These are phyloP conservation scores for Tanytarsus gracilentus DNA, from an alignment of 2,888 invertebrate genomes.

Conservation along the genomic window DNA sequence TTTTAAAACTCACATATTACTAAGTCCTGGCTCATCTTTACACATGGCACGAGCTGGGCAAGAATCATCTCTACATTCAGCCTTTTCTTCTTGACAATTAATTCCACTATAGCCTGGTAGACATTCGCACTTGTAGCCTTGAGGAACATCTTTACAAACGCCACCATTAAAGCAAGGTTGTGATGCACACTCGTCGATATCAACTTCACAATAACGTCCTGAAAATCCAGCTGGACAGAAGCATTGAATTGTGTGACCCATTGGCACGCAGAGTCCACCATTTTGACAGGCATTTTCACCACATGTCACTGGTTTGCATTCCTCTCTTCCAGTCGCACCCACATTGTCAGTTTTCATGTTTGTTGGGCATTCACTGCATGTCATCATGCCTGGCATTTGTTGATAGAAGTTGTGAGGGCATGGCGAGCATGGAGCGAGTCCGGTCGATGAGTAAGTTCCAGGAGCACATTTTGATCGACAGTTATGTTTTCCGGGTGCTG, in stretches of 20 bases:
- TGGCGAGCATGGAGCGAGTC: slow-evolving; percentile 84
- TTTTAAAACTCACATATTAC: slow-evolving; percentile 46
- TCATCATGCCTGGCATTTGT: slow-evolving; percentile 69
- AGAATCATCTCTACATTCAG: slow-evolving; percentile 79
- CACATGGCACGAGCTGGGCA: slow-evolving; percentile 96
- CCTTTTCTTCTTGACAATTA: slow-evolving; percentile 88
- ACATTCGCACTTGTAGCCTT: slow-evolving; percentile 86
- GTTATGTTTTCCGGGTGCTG: slow-evolving; percentile 71
- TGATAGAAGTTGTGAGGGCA: slow-evolving; percentile 92
- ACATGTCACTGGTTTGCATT: slow-evolving; percentile 81
- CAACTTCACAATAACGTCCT: slow-evolving; percentile 85
- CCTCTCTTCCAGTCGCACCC: slow-evolving; percentile 72
- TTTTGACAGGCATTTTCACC: slow-evolving; percentile 82
- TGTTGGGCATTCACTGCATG: slow-evolving; percentile 83
- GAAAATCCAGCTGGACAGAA: slow-evolving; percentile 93
- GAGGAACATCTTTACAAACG: slow-evolving; percentile 82
- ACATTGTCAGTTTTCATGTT: slow-evolving; percentile 76
- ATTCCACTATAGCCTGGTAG: slow-evolving; percentile 80
- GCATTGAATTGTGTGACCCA: slow-evolving; percentile 82
- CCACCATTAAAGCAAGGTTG: slow-evolving; percentile 91
- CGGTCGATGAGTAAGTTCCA: slow-evolving; percentile 87
- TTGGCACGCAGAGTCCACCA: slow-evolving; percentile 80
- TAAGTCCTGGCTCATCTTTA: slow-evolving; percentile 83
- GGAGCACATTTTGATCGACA: slow-evolving; percentile 83
- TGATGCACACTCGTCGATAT: slow-evolving; percentile 90